Base-by-base conservation (phyloP, 2,888 invertebrate genomes). In the Eilema depressum region DNA sequence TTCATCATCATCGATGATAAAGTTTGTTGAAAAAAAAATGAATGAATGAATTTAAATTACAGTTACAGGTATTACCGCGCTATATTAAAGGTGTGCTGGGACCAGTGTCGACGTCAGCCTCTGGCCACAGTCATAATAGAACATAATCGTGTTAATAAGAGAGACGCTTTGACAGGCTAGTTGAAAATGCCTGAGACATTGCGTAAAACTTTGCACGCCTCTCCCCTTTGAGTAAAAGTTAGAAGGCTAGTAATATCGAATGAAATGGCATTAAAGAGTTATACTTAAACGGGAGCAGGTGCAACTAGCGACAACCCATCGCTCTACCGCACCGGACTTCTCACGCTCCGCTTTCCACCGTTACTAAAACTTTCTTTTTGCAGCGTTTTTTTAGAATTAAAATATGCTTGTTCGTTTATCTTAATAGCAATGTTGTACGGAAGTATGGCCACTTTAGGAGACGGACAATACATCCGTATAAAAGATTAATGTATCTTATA, bases 281-380 rank as follows among this genome's bases (percentile, higher is more conserved):
- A 47, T 53, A 64, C 14, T n/a, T 53, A 53, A 28, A 64, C 26
- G 23, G 25, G 25, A 66, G 23, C 66, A 66, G 66, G 53, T 66
- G 57, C 25, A 57, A 56, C 33, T 17, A 17, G 65, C 63, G 26
- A 63, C 47, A 63, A 47, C 23, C 65, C 4, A 47, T 66, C 33
- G 30, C 10, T 28, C 59, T 53, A 41, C 23, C 14, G 26, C 28
- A 28, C 65, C 66, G 57, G 57, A 66, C 66, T 33, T 66, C 66
- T 66, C 66, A 66, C 66, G 66, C 57, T 66, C 57, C 57, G 57
- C 56, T 66, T 66, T 66, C 66, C 57, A 65, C 30, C 30, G 17
- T 57, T 33, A 66, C 57, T 66, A 33, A 57, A 61, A 66, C 66
- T 37, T 57, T 66, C 33, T 57, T 25, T 66, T 37, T 33, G 33